Evolutionary conservation across 2,888 invertebrate genomes (phyloP).

Genomic region (Metacarcinus magister): DNA sequence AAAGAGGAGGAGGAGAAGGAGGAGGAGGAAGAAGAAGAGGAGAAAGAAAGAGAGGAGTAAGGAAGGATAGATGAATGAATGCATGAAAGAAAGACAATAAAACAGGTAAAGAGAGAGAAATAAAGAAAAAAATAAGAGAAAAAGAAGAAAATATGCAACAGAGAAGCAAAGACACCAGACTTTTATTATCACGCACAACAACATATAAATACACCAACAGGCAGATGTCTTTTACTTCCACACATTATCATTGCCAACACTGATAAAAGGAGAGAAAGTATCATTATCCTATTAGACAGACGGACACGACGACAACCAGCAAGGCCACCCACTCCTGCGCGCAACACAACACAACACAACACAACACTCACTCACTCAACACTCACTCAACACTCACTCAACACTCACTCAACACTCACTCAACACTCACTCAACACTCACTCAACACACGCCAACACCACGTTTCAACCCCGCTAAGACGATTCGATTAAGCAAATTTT

Average conservation of each 20-base stretch:
- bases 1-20: neutral
- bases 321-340: neutral
- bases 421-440: no score
- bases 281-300: neutral
- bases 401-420: neutral
- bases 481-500: neutral
- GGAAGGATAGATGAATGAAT: neutral
- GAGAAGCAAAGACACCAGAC: no score
- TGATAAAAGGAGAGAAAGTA: neutral
- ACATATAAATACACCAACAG: neutral
- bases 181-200: no score
- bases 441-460: neutral
- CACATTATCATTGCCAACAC: no score
- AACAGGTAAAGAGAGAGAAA: constrained; percentile 10
- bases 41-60: neutral
- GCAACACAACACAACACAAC: no score
- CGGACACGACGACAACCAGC: neutral
- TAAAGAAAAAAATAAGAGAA: neutral
- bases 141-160: no score
- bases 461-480: neutral
- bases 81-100: neutral
- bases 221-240: no score
- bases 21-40: neutral
- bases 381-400: neutral
- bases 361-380: neutral